phyloP scores from a whole-genome alignment of 2,888 invertebrate genomes.

The Phaonia tiefii region DNA sequence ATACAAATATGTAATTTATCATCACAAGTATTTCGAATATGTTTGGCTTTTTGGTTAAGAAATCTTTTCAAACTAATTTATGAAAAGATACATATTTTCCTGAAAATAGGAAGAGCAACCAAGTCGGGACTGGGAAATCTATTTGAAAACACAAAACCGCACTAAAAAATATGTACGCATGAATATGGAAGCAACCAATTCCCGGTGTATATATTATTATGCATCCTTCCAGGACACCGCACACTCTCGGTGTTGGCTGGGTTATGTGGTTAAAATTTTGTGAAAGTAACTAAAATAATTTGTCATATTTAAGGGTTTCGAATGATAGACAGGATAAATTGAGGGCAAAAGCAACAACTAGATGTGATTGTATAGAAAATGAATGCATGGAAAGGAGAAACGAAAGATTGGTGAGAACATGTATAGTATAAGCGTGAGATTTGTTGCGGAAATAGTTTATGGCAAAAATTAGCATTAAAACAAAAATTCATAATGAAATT shows the following conservation, averaged over 20 bases:
- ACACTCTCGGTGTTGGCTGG: background rate
- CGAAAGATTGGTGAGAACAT: background rate
- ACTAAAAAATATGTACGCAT: background rate
- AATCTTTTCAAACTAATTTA: constrained; percentile 47
- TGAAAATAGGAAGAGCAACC: background rate
- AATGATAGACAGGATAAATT: background rate
- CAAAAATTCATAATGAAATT: no score
- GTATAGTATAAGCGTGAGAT: no score
- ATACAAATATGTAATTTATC: constrained; percentile 46
- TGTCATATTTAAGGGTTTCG: constrained; percentile 13
- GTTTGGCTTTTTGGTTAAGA: constrained; percentile 39
- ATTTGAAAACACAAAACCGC: background rate
- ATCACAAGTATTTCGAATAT: constrained; percentile 44
- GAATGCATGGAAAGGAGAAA: background rate
- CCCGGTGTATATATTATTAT: background rate
- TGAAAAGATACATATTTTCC: constrained; percentile 27
- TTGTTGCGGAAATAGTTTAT: no score
- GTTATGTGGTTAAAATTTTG: background rate
- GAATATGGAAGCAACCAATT: background rate
- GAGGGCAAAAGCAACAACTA: background rate
- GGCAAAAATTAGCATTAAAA: no score
- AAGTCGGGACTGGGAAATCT: background rate
- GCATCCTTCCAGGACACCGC: background rate
- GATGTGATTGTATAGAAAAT: no score
- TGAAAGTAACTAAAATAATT: constrained; percentile 19